phyloP scores from a whole-genome alignment of 2,113 vertebrate species.

The Taxidea taxus region DNA sequence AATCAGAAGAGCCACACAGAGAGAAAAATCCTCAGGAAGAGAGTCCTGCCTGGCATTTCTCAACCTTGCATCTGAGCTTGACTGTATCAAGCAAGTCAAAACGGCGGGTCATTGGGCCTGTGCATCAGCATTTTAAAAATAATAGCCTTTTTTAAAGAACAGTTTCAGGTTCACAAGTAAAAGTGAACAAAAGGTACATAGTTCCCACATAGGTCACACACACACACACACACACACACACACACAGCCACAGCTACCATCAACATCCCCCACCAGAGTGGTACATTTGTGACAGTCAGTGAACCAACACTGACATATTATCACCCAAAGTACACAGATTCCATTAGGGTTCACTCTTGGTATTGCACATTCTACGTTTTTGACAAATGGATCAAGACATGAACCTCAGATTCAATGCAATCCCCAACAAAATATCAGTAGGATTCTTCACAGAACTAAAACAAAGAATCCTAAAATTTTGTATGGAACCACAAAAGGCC shows the following conservation, averaged over 20 bases:
- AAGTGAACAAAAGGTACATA: not conserved
- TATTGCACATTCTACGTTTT: not conserved
- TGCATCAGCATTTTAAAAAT: not conserved
- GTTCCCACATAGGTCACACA: not conserved
- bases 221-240: too few relatives aligned
- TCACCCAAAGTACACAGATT: not conserved
- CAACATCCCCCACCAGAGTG: not conserved
- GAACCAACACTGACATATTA: not conserved
- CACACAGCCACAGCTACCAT: not conserved
- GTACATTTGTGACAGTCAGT: not conserved
- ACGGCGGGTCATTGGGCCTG: accelerated
- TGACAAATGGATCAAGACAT: not conserved
- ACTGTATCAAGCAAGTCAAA: not conserved
- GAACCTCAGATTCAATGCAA: not conserved
- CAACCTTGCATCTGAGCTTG: not conserved
- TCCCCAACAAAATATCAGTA: not conserved
- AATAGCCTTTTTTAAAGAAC: not conserved
- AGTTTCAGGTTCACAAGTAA: not conserved
- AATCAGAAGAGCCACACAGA: not conserved
- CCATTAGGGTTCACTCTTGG: not conserved
- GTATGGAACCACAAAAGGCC: not conserved
- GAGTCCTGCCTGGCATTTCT: not conserved
- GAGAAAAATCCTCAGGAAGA: not conserved
- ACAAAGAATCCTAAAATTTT: not conserved
- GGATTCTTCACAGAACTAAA: not conserved